phyloP scores from a whole-genome alignment of 2,888 invertebrate genomes.

The Tanypteryx hageni region DNA sequence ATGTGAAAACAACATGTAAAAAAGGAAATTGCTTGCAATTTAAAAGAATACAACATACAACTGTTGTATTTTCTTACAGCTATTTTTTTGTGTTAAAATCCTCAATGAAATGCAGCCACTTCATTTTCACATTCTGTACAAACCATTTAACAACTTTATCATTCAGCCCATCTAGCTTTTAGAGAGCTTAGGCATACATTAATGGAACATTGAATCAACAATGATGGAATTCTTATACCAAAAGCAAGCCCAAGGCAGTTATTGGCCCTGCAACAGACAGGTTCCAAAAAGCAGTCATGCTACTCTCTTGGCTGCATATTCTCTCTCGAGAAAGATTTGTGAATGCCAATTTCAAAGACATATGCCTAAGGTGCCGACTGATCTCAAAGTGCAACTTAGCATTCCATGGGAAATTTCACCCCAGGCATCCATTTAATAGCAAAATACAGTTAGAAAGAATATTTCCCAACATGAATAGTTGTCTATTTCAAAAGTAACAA shows the following conservation, averaged over 20 bases:
- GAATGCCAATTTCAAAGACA: neutral
- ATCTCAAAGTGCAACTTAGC: slow-evolving; percentile 53
- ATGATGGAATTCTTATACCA: slow-evolving; percentile 44
- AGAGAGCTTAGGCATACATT: slow-evolving; percentile 47
- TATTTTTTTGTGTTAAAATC: slow-evolving; percentile 14
- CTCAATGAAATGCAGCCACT: slow-evolving; percentile 59
- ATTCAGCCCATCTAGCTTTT: slow-evolving; percentile 1
- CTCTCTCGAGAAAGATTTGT: neutral
- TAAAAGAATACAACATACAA: slow-evolving; percentile 50
- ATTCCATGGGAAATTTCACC: neutral
- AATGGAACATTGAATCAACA: slow-evolving; percentile 29
- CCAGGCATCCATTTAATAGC: slow-evolving; percentile 25
- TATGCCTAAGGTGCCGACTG: slow-evolving; percentile 50
- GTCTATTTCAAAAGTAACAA: slow-evolving; percentile 7
- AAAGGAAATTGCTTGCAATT: slow-evolving; percentile 10
- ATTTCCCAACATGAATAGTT: neutral
- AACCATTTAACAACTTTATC: slow-evolving; percentile 2
- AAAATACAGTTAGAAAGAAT: slow-evolving; percentile 51
- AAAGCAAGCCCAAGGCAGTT: slow-evolving; percentile 44
- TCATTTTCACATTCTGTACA: neutral
- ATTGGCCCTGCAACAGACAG: neutral
- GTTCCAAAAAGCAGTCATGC: slow-evolving; percentile 34
- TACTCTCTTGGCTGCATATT: slow-evolving; percentile 49
- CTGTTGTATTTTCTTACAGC: slow-evolving; percentile 52
- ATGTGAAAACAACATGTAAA: slow-evolving; percentile 7